phyloP scores from a whole-genome alignment of 2,797 vertebrate species.

The Typhlichthys eigenmanni region DNA sequence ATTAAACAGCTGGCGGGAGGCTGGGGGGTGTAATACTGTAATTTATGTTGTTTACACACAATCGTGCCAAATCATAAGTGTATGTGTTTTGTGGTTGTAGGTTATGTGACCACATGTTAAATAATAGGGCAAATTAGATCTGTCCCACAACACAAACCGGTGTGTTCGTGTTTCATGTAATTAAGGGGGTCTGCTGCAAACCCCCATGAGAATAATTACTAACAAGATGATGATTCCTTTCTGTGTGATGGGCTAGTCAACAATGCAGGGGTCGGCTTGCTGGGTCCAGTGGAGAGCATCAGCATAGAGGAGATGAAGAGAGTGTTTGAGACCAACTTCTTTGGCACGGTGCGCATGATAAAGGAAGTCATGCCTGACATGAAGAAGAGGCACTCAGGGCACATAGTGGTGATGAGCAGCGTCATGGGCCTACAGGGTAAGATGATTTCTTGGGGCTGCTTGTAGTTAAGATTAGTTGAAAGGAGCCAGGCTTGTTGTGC shows the following conservation, averaged over 20 bases:
- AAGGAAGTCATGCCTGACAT: slow-evolving; percentile 91
- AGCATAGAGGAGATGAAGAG: slow-evolving; percentile 86
- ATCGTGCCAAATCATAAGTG: too few species aligned
- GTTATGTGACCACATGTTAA: too few species aligned
- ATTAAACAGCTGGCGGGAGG: too few species aligned
- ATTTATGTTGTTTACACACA: too few species aligned
- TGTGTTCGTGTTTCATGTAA: too few species aligned
- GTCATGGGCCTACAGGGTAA: slow-evolving; percentile 94
- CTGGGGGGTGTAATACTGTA: too few species aligned
- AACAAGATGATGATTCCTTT: too few species aligned
- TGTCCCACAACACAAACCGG: too few species aligned
- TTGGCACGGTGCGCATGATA: slow-evolving; percentile 88
- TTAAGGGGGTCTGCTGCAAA: too few species aligned
- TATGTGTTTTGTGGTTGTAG: too few species aligned
- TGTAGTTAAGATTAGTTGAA: background rate
- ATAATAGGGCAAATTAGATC: too few species aligned
- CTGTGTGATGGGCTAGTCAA: slow-evolving; percentile 78
- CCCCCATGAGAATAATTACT: too few species aligned
- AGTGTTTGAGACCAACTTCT: slow-evolving; percentile 94
- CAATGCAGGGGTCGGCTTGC: slow-evolving; percentile 88
- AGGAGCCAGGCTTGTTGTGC: background rate
- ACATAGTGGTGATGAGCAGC: slow-evolving; percentile 94
- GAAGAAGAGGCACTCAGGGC: slow-evolving; percentile 85
- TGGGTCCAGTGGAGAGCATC: slow-evolving; percentile 89
- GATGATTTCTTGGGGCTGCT: background rate